phyloP scores from a whole-genome alignment of 2,113 vertebrate species.

The Seriola rivoliana region DNA sequence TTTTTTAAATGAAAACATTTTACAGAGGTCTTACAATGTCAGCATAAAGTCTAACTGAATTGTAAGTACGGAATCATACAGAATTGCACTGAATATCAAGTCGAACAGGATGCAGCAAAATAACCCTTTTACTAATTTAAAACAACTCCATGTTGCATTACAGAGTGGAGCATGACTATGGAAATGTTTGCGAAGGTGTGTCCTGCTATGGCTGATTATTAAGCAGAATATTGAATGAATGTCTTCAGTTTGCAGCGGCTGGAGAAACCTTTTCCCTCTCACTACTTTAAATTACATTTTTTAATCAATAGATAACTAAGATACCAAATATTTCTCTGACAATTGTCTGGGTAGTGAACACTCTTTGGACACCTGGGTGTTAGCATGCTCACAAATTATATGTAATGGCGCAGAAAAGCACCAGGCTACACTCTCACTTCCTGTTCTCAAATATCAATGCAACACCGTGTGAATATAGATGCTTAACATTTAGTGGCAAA shows the following conservation, averaged over 20 bases:
- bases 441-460: conserved; percentile 80
- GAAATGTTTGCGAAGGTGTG: conserved; percentile 6
- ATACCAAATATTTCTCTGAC: conserved; percentile 30
- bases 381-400: conserved; percentile 69
- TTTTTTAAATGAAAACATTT: conserved; percentile 9
- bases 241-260: conserved; percentile 30
- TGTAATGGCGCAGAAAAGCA: conserved; percentile 53
- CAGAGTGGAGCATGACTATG: conserved; percentile 12
- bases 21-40: neutral
- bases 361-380: conserved; percentile 38
- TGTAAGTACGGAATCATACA: neutral
- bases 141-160: neutral
- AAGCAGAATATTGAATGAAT: conserved; percentile 30
- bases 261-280: conserved; percentile 50
- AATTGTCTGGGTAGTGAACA: conserved; percentile 39
- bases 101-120: neutral
- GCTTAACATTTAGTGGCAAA: conserved; percentile 80
- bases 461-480: conserved; percentile 76
- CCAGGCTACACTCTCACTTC: conserved; percentile 43
- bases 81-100: neutral
- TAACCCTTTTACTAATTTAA: conserved; percentile 7
- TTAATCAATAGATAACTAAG: conserved; percentile 41
- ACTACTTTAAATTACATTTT: conserved; percentile 47
- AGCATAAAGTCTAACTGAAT: neutral
- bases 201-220: conserved; percentile 16